Base-by-base conservation (phyloP, 2,797 vertebrate species). In the Paedocypris micromegethes region DNA sequence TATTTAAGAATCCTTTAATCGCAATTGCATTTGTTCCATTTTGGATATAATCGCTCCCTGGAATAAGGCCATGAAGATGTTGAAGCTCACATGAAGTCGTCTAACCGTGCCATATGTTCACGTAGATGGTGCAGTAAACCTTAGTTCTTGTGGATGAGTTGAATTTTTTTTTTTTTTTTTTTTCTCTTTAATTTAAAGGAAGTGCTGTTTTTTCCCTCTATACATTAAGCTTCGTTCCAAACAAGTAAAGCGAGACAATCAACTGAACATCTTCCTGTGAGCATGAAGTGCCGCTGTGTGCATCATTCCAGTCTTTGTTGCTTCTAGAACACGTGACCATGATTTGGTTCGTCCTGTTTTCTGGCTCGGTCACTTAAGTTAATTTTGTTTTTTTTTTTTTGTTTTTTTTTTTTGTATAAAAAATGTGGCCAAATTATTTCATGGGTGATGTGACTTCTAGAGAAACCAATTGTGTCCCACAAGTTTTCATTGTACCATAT, bases 1-100 rank as follows among this genome's bases (percentile, higher is more conserved):
- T 76, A 77, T 49, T 83, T 87, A 85, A 43, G 23, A 87, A 87
- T 88, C 88, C 85, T 84, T 85, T 85, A 82, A 81, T 83, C 89
- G 88, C 84, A 87, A 88, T 88, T 88, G 84, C 83, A 89, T 85
- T 81, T 87, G 80, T 86, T 23, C 83, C 82, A 83, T 86, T 86
- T 86, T 81, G 81, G 86, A 72, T 70, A 82, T 83, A 84, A 86
- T 88, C 84, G 85, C 73, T 81, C 72, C 72, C 83, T 79, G 73
- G 52, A 83, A 78, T 75, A 48, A 3, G 58, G 44, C 68, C 80
- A 72, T 81, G 49, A 68, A 80, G 81, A 75, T 69, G 76, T 79
- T 66, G 70, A 79, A 83, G 43, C n/a, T 62, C 0, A 0, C 8
- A n/a, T 77, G 72, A 84, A 82, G 79, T 81, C 75, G 82, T 75